These are phyloP conservation scores for Beroe ovata DNA, from an alignment of 37 sponge, comb jelly and placozoan species.

Conservation along the genomic window DNA sequence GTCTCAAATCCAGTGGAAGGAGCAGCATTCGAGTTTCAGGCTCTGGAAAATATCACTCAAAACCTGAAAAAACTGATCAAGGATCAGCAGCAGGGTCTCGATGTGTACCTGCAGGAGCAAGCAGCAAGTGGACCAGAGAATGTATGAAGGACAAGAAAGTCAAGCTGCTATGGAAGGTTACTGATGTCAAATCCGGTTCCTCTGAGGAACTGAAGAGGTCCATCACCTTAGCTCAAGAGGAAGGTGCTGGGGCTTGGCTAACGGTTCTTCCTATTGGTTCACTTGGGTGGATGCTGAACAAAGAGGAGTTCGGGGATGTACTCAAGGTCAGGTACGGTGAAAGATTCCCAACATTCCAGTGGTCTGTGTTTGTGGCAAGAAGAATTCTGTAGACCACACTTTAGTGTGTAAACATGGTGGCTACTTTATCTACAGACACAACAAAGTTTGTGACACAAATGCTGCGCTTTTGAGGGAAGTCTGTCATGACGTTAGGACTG, in stretches of 20 bases:
- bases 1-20: not conserved
- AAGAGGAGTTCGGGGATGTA: not conserved
- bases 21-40: not conserved
- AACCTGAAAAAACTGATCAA: not conserved
- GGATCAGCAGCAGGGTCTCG: not conserved
- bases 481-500: not conserved
- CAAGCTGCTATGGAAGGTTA: not conserved
- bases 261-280: not conserved
- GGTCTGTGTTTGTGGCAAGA: not conserved
- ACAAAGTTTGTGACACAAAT: not conserved
- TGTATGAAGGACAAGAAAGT: not conserved
- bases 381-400: not conserved
- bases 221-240: not conserved
- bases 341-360: not conserved
- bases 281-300: not conserved
- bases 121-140: not conserved
- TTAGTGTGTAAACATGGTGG: not conserved
- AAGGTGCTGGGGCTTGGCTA: not conserved
- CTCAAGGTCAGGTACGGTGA: not conserved
- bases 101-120: not conserved
- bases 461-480: conserved; percentile 1
- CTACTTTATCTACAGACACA: conserved; percentile 5
- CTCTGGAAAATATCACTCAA: not conserved
- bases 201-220: not conserved
- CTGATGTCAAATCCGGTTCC: not conserved